Base-by-base conservation (phyloP, 53 echinoderm and acorn worm genomes). In the Holothuria leucospilota region DNA sequence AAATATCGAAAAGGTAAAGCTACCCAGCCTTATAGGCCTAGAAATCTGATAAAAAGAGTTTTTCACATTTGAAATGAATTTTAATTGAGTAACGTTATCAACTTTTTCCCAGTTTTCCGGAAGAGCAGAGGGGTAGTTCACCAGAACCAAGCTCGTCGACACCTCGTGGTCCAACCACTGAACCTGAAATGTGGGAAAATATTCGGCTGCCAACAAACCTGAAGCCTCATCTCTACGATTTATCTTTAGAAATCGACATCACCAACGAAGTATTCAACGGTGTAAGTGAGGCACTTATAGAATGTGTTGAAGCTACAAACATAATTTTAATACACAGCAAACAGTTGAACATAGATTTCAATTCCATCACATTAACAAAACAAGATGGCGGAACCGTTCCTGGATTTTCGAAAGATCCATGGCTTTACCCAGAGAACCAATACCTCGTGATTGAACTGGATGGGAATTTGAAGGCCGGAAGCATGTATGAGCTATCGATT, bases 251-350 rank as follows among this genome's bases (percentile, higher is more conserved):
- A 41, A 95, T 92, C 14, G 92, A 97, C 71, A 78, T 97, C 51
- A 89, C 78, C 30, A 42, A 90, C 25, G 85, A 89, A 68, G 61
- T 62, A 51, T 95, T 97, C 72, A 69, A 40, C 16, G 97, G 97
- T 8, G 69, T 62, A 14, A 78, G 86, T 53, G 81, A 74, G n/a
- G 86, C 93, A 51, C 69, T 82, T 38, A 89, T 97, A 66, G 73
- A 87, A 24, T 97, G 97, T 58, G 25, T 20, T 2, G 51, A 73
- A 68, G 65, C 82, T 70, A 97, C 91, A 1, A 49, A 87, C 30
- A 73, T 91, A 20, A 81, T 97, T 39, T 68, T 97, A 30, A 63
- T 97, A 2, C 97, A 97, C 84, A 91, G 93, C 82, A 94, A 91
- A 56, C 25, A 69, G 26, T 71, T 93, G 26, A 75, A 74, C n/a